Conservation (phyloP, 35 echinoderm and acorn worm genomes). For the Strongylocentrotus purpuratus region DNA sequence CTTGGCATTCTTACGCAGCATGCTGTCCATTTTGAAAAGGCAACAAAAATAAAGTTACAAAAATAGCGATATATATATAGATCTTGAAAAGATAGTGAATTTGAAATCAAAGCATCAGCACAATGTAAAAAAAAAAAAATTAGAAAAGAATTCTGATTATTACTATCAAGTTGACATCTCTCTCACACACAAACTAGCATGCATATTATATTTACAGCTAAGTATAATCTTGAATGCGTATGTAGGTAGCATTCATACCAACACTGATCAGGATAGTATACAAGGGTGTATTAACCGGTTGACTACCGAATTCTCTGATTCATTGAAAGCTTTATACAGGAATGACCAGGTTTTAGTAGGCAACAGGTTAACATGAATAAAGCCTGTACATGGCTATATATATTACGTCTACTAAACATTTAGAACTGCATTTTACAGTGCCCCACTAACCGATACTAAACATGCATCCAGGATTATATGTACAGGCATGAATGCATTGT, state of each 20-base stretch:
- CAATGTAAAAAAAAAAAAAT: not conserved
- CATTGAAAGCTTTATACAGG: too few species aligned
- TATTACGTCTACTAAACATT: not conserved
- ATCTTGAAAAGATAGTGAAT: not conserved
- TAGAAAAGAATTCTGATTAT: not conserved
- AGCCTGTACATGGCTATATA: not conserved
- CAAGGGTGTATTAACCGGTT: not conserved
- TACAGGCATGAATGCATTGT: not conserved
- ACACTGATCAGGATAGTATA: not conserved
- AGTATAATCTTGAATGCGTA: not conserved
- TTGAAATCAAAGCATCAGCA: not conserved
- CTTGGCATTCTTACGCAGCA: not conserved
- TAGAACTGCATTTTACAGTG: not conserved
- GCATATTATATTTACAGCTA: not conserved
- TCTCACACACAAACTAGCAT: not conserved
- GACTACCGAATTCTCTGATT: too few species aligned
- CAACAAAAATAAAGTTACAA: not conserved
- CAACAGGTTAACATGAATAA: not conserved
- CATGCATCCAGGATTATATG: not conserved
- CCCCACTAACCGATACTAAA: not conserved
- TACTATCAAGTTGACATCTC: not conserved
- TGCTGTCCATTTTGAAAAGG: not conserved
- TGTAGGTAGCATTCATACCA: not conserved
- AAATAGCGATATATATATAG: constrained; percentile 4
- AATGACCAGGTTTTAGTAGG: too few species aligned